A percentile compares a stretch with the other conserved stretches of the same genome.
Conservation (phyloP, 2,888 invertebrate genomes). For the Allophyes oxyacanthae region DNA sequence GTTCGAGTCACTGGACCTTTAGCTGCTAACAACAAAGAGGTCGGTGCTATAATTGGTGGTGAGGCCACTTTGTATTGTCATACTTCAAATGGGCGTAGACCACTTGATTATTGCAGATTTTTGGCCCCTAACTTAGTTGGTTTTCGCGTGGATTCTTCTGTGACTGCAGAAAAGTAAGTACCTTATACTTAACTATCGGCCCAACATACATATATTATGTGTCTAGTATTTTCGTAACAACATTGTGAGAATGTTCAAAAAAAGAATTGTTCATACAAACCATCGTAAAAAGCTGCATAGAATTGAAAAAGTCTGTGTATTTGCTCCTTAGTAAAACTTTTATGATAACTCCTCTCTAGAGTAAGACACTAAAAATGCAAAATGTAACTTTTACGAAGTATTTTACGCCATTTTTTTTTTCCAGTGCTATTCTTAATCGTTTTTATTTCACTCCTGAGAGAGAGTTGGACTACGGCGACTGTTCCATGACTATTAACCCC, state of each 20-base stretch:
- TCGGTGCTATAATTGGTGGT: constrained; percentile 61
- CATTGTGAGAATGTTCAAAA: too few species aligned
- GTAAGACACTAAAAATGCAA: neutral
- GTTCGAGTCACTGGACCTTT: constrained; percentile 83
- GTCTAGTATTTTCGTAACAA: too few species aligned
- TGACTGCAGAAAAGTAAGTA: constrained; percentile 79
- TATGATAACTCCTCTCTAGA: neutral
- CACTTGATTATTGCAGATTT: constrained; percentile 86
- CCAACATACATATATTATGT: too few species aligned
- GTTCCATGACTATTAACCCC: constrained; percentile 79
- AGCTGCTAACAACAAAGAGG: constrained; percentile 70
- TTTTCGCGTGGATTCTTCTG: constrained; percentile 76
- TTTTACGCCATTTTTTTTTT: constrained; percentile 44
- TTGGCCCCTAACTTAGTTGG: constrained; percentile 76
- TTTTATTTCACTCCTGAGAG: constrained; percentile 80
- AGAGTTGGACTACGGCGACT: constrained; percentile 79
- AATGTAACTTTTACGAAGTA: constrained; percentile 8
- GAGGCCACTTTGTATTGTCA: constrained; percentile 77
- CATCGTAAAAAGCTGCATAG: neutral
- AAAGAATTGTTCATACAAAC: too few species aligned
- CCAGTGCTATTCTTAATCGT: constrained; percentile 74
- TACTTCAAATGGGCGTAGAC: constrained; percentile 76
- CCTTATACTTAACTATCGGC: too few species aligned
- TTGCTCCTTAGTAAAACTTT: constrained; percentile 4
- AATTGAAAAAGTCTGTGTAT: neutral